phyloP scores from a whole-genome alignment of 2,113 vertebrate species.

The Tychaedon coryphoeus region DNA sequence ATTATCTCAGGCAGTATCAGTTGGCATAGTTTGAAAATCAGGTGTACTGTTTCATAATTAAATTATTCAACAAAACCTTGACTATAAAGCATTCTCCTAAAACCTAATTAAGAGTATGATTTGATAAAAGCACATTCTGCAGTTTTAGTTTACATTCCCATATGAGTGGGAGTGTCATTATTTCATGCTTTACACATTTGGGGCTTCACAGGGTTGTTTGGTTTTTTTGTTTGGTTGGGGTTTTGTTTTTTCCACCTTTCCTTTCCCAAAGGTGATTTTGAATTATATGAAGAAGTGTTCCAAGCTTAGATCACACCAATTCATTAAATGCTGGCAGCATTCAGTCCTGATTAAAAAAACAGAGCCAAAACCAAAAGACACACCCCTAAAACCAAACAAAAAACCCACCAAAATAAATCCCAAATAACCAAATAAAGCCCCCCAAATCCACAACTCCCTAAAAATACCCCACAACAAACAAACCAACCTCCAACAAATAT shows the following conservation, averaged over 20 bases:
- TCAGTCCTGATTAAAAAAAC: conserved; percentile 70
- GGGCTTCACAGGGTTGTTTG: background rate
- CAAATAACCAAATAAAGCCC: background rate
- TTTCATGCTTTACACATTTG: background rate
- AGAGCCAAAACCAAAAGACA: background rate
- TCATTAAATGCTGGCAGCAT: conserved; percentile 79
- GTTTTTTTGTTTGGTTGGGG: background rate
- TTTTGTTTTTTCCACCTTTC: background rate
- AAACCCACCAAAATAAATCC: background rate
- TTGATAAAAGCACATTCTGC: conserved; percentile 56
- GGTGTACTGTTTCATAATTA: conserved; percentile 63
- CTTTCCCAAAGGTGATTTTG: conserved; percentile 65
- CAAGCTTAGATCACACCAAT: conserved; percentile 78
- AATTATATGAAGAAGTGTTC: conserved; percentile 72
- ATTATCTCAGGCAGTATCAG: conserved; percentile 13
- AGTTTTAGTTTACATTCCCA: conserved; percentile 25
- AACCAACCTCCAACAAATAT: conserved; percentile 19
- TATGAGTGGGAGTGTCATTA: background rate
- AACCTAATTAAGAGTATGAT: conserved; percentile 63
- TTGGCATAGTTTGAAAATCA: conserved; percentile 60
- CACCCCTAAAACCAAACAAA: background rate
- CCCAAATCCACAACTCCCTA: background rate
- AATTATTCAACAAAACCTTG: conserved; percentile 53
- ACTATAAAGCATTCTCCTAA: conserved; percentile 62
- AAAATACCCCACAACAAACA: background rate